Evolutionary conservation across 2,113 vertebrate genomes (phyloP).

Genomic region (Stegostoma tigrinum): DNA sequence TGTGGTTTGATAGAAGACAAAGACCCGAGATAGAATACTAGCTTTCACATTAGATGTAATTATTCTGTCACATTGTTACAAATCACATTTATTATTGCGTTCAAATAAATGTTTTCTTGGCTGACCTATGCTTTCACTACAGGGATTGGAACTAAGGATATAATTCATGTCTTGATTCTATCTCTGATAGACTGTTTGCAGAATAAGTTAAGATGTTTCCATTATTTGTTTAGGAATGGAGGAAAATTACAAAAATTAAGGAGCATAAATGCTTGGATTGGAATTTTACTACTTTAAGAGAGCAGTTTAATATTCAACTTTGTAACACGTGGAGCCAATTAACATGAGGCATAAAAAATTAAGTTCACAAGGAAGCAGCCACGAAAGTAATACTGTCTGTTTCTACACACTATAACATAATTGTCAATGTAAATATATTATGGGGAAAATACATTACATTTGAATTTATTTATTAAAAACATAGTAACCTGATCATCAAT

Average conservation of each 20-base stretch:
- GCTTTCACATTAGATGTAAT: slow-evolving; percentile 5
- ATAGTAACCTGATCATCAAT: no score
- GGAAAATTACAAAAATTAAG: not conserved
- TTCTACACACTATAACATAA: no score
- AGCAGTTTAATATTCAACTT: not conserved
- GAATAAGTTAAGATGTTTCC: not conserved
- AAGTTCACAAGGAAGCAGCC: no score
- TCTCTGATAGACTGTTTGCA: not conserved
- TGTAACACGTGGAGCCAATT: not conserved
- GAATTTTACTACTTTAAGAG: not conserved
- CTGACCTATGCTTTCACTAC: not conserved
- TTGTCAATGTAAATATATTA: no score
- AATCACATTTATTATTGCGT: slow-evolving; percentile 22
- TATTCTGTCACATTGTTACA: not conserved
- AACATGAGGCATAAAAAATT: not conserved
- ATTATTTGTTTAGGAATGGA: not conserved
- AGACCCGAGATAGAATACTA: not conserved
- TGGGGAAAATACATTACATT: no score
- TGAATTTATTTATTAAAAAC: no score
- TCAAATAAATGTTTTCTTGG: not conserved
- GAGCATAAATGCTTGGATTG: not conserved
- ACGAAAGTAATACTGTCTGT: no score
- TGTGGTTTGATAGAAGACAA: not conserved
- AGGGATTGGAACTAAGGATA: not conserved
- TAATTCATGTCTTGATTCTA: not conserved